Evolutionary conservation across 2,113 vertebrate species (phyloP).

Genomic region (Gobio gobio): DNA sequence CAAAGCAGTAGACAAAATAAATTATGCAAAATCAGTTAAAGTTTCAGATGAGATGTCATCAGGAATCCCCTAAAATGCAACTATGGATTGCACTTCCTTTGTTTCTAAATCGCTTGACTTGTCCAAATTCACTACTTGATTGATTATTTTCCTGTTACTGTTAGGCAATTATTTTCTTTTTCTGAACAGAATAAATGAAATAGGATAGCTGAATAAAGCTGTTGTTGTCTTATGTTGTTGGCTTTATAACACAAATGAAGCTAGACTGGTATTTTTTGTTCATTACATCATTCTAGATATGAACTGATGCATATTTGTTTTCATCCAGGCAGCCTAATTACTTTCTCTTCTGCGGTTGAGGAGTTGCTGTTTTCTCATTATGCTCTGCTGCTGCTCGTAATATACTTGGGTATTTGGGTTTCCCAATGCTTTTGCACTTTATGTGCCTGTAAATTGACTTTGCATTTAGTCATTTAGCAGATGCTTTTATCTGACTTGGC

Average conservation of each 20-base stretch:
- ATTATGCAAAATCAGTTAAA: not conserved
- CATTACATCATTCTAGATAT: not conserved
- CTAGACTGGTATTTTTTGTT: not conserved
- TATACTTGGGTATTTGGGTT: not conserved
- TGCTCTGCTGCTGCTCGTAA: not conserved
- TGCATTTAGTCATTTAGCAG: not conserved
- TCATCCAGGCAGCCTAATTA: conserved; percentile 14
- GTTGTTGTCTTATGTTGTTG: not conserved
- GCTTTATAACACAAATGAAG: not conserved
- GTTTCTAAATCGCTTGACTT: not conserved
- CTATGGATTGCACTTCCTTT: not conserved
- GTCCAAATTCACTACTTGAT: no score
- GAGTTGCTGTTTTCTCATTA: not conserved
- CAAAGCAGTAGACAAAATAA: conserved; percentile 15
- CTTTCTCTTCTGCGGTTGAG: not conserved
- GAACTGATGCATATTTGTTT: not conserved
- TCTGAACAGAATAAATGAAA: not conserved
- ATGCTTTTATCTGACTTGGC: not conserved
- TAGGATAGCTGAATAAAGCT: not conserved
- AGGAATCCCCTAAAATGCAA: not conserved
- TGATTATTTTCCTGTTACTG: no score
- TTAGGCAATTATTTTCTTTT: not conserved
- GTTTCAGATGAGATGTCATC: not conserved
- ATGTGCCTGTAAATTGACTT: not conserved
- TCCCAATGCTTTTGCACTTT: not conserved